Conservation (phyloP, 2,888 invertebrate species). For the Cyaniris semiargus region DNA sequence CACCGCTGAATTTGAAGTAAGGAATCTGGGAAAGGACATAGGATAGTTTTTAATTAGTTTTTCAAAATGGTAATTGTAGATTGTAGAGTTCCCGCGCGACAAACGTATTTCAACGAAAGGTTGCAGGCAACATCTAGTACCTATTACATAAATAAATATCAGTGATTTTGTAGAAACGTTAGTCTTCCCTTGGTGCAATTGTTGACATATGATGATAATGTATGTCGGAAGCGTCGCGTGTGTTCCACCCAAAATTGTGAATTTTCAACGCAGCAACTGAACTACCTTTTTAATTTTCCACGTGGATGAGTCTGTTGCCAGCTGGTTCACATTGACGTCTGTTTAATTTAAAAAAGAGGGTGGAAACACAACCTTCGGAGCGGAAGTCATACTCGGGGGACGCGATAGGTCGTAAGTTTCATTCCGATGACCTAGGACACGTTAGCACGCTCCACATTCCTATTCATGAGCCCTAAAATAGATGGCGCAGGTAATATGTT, state of each 20-base stretch:
- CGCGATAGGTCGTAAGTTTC: constrained; percentile 24
- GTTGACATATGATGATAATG: background rate
- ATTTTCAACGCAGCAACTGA: background rate
- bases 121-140: too few species aligned
- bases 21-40: too few species aligned
- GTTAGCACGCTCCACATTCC: constrained; percentile 22
- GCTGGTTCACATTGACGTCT: constrained; percentile 13
- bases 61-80: too few species aligned
- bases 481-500: constrained; percentile 27
- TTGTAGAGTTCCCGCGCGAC: too few species aligned
- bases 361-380: background rate
- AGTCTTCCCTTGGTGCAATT: too few species aligned
- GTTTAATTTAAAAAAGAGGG: constrained; percentile 16
- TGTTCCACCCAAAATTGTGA: background rate
- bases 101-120: too few species aligned
- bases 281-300: constrained; percentile 15
- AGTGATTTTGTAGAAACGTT: too few species aligned
- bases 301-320: background rate
- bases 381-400: background rate
- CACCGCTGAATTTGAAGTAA: too few species aligned
- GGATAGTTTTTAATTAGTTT: too few species aligned
- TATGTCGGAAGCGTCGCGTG: background rate
- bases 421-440: constrained; percentile 27
- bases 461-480: constrained; percentile 23
- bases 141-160: too few species aligned